These are phyloP conservation scores for Neotoxoptera formosana DNA, from an alignment of 1,140 invertebrate species.

Conservation along the genomic window DNA sequence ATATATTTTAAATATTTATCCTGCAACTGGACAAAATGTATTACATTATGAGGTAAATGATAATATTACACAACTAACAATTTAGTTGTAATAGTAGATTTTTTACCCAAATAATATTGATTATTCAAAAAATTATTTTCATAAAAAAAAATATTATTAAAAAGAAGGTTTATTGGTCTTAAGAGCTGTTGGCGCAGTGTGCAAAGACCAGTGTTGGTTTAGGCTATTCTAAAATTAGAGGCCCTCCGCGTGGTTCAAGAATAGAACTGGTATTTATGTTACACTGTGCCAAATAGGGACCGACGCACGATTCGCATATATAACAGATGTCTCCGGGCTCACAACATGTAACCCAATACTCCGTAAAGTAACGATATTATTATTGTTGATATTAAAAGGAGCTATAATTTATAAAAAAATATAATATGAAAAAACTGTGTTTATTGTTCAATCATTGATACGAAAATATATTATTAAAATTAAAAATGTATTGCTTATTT, in stretches of 20 bases:
- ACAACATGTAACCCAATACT: constrained; percentile 31
- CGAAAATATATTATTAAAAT: not conserved
- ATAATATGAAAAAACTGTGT: not conserved
- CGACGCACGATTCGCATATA: not conserved
- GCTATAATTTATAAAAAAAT: not conserved
- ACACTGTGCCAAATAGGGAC: constrained; percentile 56
- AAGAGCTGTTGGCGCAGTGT: constrained; percentile 30
- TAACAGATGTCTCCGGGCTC: not conserved
- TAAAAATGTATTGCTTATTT: not conserved
- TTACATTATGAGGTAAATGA: not conserved
- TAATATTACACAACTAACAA: not conserved
- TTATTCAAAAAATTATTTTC: not conserved
- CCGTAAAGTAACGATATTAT: not conserved
- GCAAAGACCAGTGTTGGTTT: not conserved
- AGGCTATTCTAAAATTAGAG: constrained; percentile 50
- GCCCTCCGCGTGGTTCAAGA: constrained; percentile 32
- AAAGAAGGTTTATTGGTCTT: not conserved
- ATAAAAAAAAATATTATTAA: not conserved
- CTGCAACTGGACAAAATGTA: not conserved
- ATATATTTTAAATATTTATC: constrained; percentile 9
- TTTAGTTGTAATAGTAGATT: not conserved
- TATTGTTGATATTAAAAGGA: not conserved
- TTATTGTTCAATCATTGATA: not conserved
- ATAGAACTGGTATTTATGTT: constrained; percentile 52
- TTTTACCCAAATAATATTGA: not conserved